Evolutionary conservation across 2,888 invertebrate genomes (phyloP), one percentile per base, ranked within the genome.

Genomic region (Platycnemis pennipes): DNA sequence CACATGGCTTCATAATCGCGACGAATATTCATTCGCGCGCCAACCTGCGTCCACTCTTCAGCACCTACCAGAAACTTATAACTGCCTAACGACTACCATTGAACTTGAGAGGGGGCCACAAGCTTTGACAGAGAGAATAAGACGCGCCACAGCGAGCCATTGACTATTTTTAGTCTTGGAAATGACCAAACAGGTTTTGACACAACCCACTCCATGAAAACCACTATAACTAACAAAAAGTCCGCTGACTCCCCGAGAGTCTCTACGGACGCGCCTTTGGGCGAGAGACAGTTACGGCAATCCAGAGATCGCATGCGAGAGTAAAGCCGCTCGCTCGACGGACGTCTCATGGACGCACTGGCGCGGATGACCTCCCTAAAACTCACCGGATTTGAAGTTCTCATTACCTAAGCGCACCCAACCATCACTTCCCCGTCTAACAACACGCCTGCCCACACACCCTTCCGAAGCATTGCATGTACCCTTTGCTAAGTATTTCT

Each of bases 311-410:
- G 46, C 87, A 46, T 87, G 44, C 45, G 86, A 42, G 77, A 77
- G 45, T n/a, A 87, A 87, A 87, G 46, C 46, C 26, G 46, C 46
- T 87, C 87, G 87, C 87, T 42, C 44, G 44, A 22, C 45, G 49
- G 46, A 88, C 88, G 49, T 16, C 89, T 89, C 53, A 37, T 56
- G 89, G 89, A 63, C 89, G 56, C 89, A 89, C 53, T 56, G 89
- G 53, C 89, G 89, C 89, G 89, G 89, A 89, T 89, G 89, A 89
- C 89, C 89, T 89, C 53, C 89, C 89, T 89, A 89, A 89, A 87
- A 89, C 89, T 56, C 89, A 89, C 89, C 89, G 89, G 89, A 89
- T 89, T 89, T 89, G 89, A 89, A 89, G 89, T 89, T 89, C 89
- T 89, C 89, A 89, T 89, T 56, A 89, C 89, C 89, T 56, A 89